Percentiles rank a stretch among this genome's conserved stretches.
Evolutionary conservation across 2,888 invertebrate species (phyloP).

Genomic region (Phymatocera aterrima): DNA sequence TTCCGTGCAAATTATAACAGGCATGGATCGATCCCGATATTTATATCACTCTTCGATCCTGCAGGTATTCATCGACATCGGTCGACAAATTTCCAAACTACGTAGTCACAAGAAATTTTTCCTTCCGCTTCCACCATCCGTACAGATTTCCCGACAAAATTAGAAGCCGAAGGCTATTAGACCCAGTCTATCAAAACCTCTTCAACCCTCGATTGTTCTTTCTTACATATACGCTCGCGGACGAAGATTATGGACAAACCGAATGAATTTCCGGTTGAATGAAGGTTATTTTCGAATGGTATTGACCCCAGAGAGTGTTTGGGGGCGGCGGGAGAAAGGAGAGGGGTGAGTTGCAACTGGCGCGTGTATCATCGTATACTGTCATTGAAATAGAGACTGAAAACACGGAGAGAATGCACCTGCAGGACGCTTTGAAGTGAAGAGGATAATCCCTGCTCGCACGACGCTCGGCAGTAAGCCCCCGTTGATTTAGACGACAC

Average conservation of each 20-base stretch:
- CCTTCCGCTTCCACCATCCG: too few relatives aligned
- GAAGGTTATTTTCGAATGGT: background rate
- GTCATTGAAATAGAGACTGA: conserved; percentile 53
- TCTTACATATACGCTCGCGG: too few relatives aligned
- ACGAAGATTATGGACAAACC: too few relatives aligned
- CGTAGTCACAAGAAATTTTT: too few relatives aligned
- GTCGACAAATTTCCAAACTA: background rate
- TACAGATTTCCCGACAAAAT: too few relatives aligned
- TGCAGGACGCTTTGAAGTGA: conserved; percentile 74
- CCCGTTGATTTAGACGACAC: conserved; percentile 73
- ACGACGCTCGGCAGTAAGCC: conserved; percentile 71
- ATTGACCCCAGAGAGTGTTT: background rate
- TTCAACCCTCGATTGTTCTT: too few relatives aligned
- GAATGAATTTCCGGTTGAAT: background rate
- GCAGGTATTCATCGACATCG: too few relatives aligned
- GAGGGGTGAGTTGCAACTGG: conserved; percentile 59
- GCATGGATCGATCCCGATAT: too few relatives aligned
- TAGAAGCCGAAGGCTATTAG: background rate
- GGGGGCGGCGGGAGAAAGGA: too few relatives aligned
- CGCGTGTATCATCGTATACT: conserved; percentile 67
- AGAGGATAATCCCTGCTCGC: conserved; percentile 72
- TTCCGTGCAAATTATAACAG: too few relatives aligned
- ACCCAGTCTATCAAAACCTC: too few relatives aligned
- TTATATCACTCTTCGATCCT: too few relatives aligned
- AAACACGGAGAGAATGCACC: conserved; percentile 67